These are phyloP conservation scores for Perdita meconis DNA, from an alignment of 2,888 invertebrate genomes.

Conservation along the genomic window DNA sequence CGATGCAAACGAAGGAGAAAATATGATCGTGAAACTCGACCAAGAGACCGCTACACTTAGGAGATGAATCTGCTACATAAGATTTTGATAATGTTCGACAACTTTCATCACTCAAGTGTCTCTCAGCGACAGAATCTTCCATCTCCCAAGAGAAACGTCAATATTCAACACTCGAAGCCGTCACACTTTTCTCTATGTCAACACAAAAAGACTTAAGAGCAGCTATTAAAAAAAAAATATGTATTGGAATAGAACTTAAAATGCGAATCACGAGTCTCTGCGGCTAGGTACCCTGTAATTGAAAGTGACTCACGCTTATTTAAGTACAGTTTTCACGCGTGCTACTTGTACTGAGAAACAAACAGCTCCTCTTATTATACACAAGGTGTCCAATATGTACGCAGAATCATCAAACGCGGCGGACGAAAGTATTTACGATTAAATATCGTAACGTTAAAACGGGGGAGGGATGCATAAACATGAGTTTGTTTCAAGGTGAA, in stretches of 20 bases:
- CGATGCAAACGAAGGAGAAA: conserved; percentile 79
- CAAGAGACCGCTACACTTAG: conserved; percentile 43
- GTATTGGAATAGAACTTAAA: too few relatives aligned
- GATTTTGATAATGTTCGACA: conserved; percentile 29
- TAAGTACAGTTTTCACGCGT: background rate
- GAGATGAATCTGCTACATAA: conserved; percentile 38
- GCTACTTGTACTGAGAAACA: background rate
- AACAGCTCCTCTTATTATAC: background rate
- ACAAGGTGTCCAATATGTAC: background rate
- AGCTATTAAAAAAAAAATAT: too few relatives aligned
- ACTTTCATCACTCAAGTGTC: conserved; percentile 27
- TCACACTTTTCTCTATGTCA: too few relatives aligned
- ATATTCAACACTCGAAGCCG: too few relatives aligned
- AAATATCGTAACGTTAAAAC: background rate
- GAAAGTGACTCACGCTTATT: too few relatives aligned
- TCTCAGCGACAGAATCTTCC: too few relatives aligned
- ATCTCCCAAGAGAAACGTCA: too few relatives aligned
- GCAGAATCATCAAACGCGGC: background rate
- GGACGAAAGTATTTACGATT: conserved; percentile 3
- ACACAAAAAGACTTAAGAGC: background rate
- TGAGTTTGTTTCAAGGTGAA: background rate
- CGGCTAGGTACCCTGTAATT: background rate
- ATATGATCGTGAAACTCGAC: conserved; percentile 67
- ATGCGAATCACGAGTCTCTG: background rate
- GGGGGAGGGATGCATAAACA: background rate